These are phyloP conservation scores for Lacanobia wlatinum DNA, from an alignment of 2,888 invertebrate species.

Conservation along the genomic window DNA sequence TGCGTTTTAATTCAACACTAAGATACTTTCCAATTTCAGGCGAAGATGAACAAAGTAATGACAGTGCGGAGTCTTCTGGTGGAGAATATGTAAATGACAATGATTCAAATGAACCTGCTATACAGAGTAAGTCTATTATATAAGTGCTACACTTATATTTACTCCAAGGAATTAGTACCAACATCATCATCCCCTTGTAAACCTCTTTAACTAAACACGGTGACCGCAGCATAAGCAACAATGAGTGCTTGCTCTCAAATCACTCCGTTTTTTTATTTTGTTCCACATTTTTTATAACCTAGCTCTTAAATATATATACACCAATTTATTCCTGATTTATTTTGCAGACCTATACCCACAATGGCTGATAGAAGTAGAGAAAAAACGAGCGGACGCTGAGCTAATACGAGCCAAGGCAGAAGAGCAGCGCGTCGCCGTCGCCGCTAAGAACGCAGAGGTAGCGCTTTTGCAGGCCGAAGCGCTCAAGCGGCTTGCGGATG, in stretches of 20 bases:
- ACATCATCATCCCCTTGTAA: not conserved
- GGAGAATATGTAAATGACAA: conserved; percentile 73
- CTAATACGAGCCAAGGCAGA: conserved; percentile 79
- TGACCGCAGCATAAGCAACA: too few relatives aligned
- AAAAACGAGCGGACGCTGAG: conserved; percentile 81
- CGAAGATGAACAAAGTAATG: conserved; percentile 69
- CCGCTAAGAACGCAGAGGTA: conserved; percentile 77
- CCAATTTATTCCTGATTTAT: not conserved
- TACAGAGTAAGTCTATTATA: conserved; percentile 71
- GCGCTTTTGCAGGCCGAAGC: conserved; percentile 79
- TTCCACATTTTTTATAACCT: too few relatives aligned
- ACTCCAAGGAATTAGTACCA: not conserved
- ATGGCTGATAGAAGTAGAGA: conserved; percentile 83
- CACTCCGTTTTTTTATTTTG: too few relatives aligned
- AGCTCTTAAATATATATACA: too few relatives aligned
- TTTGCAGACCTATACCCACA: conserved; percentile 79
- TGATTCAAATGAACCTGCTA: conserved; percentile 70
- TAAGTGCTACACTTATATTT: not conserved
- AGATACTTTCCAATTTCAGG: conserved; percentile 65
- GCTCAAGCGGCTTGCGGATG: conserved; percentile 77
- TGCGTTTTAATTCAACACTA: not conserved
- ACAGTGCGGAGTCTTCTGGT: conserved; percentile 72
- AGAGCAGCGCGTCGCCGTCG: conserved; percentile 72
- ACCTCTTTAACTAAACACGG: too few relatives aligned
- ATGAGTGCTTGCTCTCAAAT: too few relatives aligned